These are phyloP conservation scores for Mesembrinibis cayennensis DNA, from an alignment of 2,113 vertebrate genomes.

Conservation along the genomic window DNA sequence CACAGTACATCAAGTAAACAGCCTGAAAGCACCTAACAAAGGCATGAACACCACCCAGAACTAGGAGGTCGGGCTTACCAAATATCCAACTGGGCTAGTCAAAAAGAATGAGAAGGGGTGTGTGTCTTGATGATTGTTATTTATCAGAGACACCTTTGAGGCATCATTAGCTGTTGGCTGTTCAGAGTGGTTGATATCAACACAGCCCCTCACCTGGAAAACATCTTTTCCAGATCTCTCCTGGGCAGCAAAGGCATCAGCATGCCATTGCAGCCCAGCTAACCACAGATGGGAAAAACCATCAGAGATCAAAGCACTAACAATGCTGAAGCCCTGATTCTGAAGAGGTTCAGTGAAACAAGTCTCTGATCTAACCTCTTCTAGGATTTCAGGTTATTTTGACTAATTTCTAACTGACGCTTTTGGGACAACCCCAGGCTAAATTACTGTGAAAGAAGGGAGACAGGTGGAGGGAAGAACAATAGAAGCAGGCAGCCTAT, in stretches of 20 bases:
- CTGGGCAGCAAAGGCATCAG: not conserved
- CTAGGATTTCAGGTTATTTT: slow-evolving; percentile 28
- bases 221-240: not conserved
- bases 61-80: not conserved
- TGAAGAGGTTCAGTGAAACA: not conserved
- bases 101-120: not conserved
- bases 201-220: not conserved
- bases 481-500: not conserved
- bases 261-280: not conserved
- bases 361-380: not conserved
- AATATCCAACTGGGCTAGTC: not conserved
- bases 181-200: not conserved
- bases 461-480: slow-evolving; percentile 34
- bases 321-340: not conserved
- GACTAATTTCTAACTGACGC: not conserved
- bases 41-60: not conserved
- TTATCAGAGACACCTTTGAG: not conserved
- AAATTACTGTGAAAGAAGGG: slow-evolving; percentile 7
- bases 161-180: not conserved
- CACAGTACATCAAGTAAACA: not conserved
- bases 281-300: not conserved
- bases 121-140: not conserved
- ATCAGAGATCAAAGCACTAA: not conserved
- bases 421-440: slow-evolving; percentile 8
- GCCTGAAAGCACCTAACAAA: not conserved